These are phyloP conservation scores for Phalacrocorax pelagicus DNA, from an alignment of 2,113 vertebrate species.

Conservation along the genomic window DNA sequence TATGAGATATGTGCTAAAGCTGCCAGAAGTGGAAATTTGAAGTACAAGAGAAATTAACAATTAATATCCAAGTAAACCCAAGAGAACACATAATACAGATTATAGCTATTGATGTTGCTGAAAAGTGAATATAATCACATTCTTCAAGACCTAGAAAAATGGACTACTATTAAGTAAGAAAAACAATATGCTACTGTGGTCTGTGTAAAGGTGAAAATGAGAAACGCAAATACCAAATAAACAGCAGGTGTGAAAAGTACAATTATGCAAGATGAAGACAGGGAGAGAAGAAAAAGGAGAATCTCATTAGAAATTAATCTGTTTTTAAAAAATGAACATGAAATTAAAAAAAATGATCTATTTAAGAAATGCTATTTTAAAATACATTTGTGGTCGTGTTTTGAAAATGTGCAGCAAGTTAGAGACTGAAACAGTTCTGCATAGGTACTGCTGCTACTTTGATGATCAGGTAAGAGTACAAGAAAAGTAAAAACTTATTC, in stretches of 20 bases:
- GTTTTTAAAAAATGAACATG: not conserved
- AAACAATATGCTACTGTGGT: not conserved
- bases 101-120: not conserved
- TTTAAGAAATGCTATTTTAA: not conserved
- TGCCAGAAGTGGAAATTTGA: not conserved
- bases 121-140: not conserved
- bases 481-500: not conserved
- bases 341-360: not conserved
- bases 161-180: not conserved
- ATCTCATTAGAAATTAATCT: not conserved
- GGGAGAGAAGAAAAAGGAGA: not conserved
- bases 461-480: not conserved
- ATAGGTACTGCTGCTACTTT: not conserved
- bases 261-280: not conserved
- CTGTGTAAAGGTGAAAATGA: not conserved
- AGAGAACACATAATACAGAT: not conserved
- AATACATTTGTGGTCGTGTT: not conserved
- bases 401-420: not conserved
- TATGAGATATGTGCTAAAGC: not conserved
- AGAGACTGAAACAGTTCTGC: not conserved
- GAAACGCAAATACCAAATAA: not conserved
- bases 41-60: not conserved
- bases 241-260: not conserved
- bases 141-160: not conserved
- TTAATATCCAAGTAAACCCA: not conserved